phyloP scores from a whole-genome alignment of 2,888 invertebrate genomes.

The Caenorhabditis sp. region DNA sequence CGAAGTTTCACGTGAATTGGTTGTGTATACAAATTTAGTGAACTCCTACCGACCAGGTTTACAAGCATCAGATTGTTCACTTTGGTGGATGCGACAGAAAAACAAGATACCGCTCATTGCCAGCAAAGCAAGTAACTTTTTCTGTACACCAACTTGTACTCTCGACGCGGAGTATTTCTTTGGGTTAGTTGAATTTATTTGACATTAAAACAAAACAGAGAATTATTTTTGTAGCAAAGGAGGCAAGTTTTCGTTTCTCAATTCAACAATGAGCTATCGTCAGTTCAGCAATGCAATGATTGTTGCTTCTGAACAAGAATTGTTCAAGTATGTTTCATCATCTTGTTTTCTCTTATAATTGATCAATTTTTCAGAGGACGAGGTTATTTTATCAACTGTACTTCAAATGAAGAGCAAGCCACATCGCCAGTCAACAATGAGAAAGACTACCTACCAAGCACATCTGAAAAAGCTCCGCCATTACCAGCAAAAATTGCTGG shows the following conservation, averaged over 20 bases:
- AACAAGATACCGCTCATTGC: background rate
- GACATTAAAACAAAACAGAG: background rate
- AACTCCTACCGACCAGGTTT: background rate
- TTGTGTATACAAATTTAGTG: background rate
- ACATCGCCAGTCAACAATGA: background rate
- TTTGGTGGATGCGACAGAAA: background rate
- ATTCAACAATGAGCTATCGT: background rate
- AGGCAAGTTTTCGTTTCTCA: background rate
- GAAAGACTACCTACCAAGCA: background rate
- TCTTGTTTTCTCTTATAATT: too few species aligned
- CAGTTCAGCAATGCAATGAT: background rate
- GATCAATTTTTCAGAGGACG: background rate
- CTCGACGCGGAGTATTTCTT: slow-evolving; percentile 2
- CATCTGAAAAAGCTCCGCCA: background rate
- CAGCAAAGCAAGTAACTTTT: background rate
- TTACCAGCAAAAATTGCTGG: background rate
- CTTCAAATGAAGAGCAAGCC: background rate
- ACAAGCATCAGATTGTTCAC: background rate
- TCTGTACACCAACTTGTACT: background rate
- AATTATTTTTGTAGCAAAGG: background rate
- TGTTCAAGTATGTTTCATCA: background rate
- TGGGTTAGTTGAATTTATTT: background rate
- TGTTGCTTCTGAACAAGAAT: background rate
- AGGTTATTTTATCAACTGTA: background rate
- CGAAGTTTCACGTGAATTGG: background rate